These are phyloP conservation scores for Stylophora pistillata DNA, from an alignment of 64 coral and sea anemone species.

Conservation along the genomic window DNA sequence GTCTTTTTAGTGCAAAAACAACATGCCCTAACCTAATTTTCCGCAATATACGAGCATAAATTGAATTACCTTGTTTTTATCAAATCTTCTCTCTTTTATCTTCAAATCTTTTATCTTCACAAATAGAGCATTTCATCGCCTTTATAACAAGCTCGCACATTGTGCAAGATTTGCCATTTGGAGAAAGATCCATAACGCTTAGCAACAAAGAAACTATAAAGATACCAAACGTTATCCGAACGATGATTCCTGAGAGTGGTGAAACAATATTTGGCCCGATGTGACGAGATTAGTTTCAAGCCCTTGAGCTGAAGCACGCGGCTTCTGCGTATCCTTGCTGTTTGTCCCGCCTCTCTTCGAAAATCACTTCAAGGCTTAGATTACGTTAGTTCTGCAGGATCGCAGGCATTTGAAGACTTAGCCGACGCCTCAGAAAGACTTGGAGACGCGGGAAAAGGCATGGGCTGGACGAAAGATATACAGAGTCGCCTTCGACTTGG, in stretches of 20 bases:
- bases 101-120: too few species aligned
- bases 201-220: conserved; percentile 62
- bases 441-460: conserved; percentile 25
- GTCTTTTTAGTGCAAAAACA: too few species aligned
- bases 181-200: conserved; percentile 50
- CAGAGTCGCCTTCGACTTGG: conserved; percentile 46
- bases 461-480: conserved; percentile 42
- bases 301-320: conserved; percentile 34
- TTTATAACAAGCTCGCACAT: conserved; percentile 48
- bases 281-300: conserved; percentile 35
- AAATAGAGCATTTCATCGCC: conserved; percentile 13
- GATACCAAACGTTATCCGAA: conserved; percentile 53
- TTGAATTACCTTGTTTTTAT: too few species aligned
- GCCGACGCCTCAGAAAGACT: conserved; percentile 26
- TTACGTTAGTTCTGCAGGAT: conserved; percentile 34
- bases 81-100: too few species aligned
- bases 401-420: conserved; percentile 57
- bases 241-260: conserved; percentile 48
- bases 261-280: conserved; percentile 35
- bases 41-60: too few species aligned
- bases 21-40: too few species aligned
- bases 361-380: conserved; percentile 44
- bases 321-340: conserved; percentile 43
- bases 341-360: conserved; percentile 52
- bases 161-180: conserved; percentile 52